These are phyloP conservation scores for Lates japonicus DNA, from an alignment of 2,797 vertebrate genomes.

Conservation along the genomic window DNA sequence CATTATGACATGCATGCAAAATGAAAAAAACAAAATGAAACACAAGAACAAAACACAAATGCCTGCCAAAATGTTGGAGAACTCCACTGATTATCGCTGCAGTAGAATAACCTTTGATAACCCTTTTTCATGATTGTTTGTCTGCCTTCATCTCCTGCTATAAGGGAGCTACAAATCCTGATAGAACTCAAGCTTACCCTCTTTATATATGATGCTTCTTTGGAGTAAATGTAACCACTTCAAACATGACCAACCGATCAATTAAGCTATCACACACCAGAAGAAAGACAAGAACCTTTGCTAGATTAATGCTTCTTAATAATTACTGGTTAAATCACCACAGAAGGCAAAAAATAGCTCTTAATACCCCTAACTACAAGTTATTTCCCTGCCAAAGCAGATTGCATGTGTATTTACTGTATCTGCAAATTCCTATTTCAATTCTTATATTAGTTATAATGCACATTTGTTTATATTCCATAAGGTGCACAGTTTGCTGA, in stretches of 20 bases:
- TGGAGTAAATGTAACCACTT: constrained; percentile 54
- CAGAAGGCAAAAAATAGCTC: constrained; percentile 1
- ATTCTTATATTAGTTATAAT: not conserved
- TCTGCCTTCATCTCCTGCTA: constrained; percentile 25
- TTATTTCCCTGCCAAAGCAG: not conserved
- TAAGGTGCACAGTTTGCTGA: constrained; percentile 8
- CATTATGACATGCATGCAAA: constrained; percentile 17
- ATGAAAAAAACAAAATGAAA: constrained; percentile 38
- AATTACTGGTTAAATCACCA: constrained; percentile 29
- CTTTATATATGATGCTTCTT: constrained; percentile 49
- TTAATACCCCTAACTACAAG: constrained; percentile 19
- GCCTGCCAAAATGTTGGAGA: not conserved
- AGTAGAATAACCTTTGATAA: constrained; percentile 60
- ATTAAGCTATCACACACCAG: constrained; percentile 43
- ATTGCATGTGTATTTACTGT: not conserved
- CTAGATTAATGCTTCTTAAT: constrained; percentile 52
- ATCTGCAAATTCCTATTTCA: not conserved
- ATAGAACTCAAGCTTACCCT: constrained; percentile 55
- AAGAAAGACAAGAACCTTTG: constrained; percentile 14
- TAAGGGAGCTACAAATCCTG: constrained; percentile 46
- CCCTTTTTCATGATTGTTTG: constrained; percentile 43
- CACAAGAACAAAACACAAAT: constrained; percentile 13
- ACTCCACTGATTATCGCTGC: constrained; percentile 38
- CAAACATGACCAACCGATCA: constrained; percentile 43
- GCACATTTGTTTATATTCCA: not conserved